A percentile compares a stretch with the other conserved stretches of the same genome.
Evolutionary conservation across 1,140 invertebrate species (phyloP).

Genomic region (Sarcophaga bullata): DNA sequence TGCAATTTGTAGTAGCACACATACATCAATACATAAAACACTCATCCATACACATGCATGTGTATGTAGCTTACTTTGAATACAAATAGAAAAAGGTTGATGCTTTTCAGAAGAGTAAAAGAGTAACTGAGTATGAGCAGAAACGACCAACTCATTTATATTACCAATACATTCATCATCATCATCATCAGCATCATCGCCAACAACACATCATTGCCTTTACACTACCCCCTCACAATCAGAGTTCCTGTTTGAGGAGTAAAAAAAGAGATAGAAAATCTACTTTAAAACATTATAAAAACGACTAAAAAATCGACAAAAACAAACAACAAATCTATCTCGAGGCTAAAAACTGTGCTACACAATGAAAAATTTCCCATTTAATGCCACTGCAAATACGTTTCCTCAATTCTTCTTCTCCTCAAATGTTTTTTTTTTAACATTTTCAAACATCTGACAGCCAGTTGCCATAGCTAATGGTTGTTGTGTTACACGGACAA

Average conservation of each 20-base stretch:
- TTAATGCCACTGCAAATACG: not conserved
- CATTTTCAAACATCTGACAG: not conserved
- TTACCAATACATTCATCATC: not conserved
- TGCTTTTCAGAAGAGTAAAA: too few relatives aligned
- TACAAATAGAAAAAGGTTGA: not conserved
- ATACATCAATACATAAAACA: not conserved
- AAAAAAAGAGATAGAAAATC: not conserved
- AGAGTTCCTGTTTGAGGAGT: too few relatives aligned
- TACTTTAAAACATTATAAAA: not conserved
- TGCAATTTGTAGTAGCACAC: constrained; percentile 22
- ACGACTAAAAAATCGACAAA: not conserved
- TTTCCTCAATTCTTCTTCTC: not conserved
- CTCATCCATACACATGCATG: not conserved
- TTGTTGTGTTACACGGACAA: not conserved
- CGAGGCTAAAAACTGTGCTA: not conserved
- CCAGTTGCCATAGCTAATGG: constrained; percentile 1
- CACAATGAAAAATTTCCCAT: not conserved
- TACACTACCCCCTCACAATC: not conserved
- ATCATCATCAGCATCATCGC: not conserved
- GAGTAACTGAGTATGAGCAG: too few relatives aligned
- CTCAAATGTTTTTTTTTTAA: too few relatives aligned
- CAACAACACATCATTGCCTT: not conserved
- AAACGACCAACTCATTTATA: too few relatives aligned
- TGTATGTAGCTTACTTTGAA: not conserved
- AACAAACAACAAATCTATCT: not conserved